phyloP scores from a whole-genome alignment of 2,797 vertebrate genomes.

The Oreochromis grahami region DNA sequence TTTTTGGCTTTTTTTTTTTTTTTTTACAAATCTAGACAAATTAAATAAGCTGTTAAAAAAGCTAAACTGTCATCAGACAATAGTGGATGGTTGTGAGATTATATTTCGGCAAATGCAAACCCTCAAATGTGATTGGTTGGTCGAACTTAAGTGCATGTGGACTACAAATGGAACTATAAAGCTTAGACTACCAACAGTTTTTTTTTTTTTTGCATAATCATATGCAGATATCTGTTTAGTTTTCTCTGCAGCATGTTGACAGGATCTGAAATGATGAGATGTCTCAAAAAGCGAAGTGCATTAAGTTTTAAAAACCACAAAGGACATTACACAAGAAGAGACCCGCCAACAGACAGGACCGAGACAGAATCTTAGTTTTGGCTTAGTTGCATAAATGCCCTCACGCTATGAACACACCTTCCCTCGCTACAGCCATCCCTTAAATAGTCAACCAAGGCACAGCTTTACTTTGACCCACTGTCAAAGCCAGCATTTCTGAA shows the following conservation, averaged over 20 bases:
- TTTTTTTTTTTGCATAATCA: neutral
- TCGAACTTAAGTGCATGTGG: neutral
- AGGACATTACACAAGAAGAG: neutral
- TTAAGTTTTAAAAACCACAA: neutral
- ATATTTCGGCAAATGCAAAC: neutral
- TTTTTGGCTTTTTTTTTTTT: neutral
- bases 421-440: constrained; percentile 34
- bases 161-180: neutral
- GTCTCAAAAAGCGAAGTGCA: neutral
- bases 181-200: neutral
- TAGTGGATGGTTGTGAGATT: neutral
- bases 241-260: neutral
- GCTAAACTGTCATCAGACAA: neutral
- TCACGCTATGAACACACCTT: constrained; percentile 5
- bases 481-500: constrained; percentile 14
- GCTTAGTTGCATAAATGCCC: constrained; percentile 55
- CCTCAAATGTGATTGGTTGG: neutral
- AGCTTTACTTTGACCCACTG: constrained; percentile 25
- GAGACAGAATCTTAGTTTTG: constrained; percentile 34
- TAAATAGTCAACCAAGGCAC: constrained; percentile 56
- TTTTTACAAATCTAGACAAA: neutral
- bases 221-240: neutral
- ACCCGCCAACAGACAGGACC: constrained; percentile 6
- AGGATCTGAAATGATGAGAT: neutral
- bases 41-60: neutral